Conservation (phyloP, 1,140 invertebrate genomes). For the Frieseomelitta varia region DNA sequence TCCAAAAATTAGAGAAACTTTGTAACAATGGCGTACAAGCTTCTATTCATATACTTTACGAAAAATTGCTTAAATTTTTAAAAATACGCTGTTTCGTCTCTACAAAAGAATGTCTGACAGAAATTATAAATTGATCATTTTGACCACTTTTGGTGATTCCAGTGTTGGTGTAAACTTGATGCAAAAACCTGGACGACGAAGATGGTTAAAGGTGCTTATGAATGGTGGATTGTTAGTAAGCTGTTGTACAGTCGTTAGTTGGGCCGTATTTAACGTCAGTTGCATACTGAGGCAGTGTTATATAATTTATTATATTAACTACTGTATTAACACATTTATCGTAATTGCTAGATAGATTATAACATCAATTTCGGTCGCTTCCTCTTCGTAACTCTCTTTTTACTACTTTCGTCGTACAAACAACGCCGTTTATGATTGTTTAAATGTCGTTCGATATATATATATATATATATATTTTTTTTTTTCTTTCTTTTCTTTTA, state of each 20-base stretch:
- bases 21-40: too few relatives aligned
- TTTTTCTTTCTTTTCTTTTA: neutral
- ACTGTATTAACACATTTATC: neutral
- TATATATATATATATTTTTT: neutral
- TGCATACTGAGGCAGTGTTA: neutral
- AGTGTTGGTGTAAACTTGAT: too few relatives aligned
- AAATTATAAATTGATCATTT: too few relatives aligned
- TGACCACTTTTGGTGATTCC: too few relatives aligned
- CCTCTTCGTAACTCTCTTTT: too few relatives aligned
- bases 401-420: too few relatives aligned
- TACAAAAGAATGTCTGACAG: too few relatives aligned
- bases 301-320: neutral
- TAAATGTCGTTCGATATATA: neutral
- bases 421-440: too few relatives aligned
- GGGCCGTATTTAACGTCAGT: neutral
- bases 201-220: neutral
- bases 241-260: neutral
- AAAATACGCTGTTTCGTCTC: too few relatives aligned
- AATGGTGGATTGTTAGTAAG: neutral
- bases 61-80: too few relatives aligned
- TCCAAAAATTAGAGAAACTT: too few relatives aligned
- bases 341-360: neutral
- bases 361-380: neutral
- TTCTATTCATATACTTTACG: too few relatives aligned
- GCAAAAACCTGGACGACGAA: neutral